Conservation (phyloP, 1,140 invertebrate species). For the Laupala kohalensis region DNA sequence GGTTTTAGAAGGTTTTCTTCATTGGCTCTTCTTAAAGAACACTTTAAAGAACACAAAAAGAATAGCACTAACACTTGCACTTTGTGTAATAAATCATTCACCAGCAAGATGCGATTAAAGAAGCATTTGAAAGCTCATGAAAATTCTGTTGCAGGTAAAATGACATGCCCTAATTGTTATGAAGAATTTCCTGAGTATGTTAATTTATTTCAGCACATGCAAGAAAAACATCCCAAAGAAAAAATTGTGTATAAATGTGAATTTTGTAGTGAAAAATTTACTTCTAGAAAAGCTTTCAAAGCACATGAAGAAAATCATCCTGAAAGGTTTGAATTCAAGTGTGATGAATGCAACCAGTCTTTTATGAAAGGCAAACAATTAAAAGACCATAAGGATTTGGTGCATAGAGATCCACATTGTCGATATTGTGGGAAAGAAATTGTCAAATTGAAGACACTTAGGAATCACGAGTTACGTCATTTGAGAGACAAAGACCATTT, state of each 20-base stretch:
- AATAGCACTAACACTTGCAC: not conserved
- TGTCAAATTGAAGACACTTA: conserved; percentile 10
- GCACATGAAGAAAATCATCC: conserved; percentile 12
- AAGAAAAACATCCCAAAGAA: conserved; percentile 7
- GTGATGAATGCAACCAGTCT: conserved; percentile 8
- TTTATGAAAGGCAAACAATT: conserved; percentile 13
- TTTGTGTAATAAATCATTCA: not conserved
- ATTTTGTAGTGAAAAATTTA: conserved; percentile 5
- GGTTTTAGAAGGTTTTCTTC: not conserved
- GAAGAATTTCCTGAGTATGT: not conserved
- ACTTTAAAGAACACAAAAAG: conserved; percentile 10
- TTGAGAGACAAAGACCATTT: conserved; percentile 4
- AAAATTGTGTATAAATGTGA: conserved; percentile 10
- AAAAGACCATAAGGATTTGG: conserved; percentile 9
- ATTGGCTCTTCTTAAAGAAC: conserved; percentile 1
- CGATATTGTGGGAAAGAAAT: conserved; percentile 16
- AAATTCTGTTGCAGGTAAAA: not conserved
- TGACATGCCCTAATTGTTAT: conserved; percentile 10
- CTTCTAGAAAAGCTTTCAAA: conserved; percentile 12
- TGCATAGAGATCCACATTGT: conserved; percentile 13
- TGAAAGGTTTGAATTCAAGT: conserved; percentile 5
- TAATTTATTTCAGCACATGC: conserved; percentile 6
- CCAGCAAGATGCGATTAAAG: not conserved
- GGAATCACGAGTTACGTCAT: conserved; percentile 14
- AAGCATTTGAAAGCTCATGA: not conserved